Percentiles rank a stretch among this genome's conserved stretches.
Evolutionary conservation across 1,140 invertebrate genomes (phyloP).

Genomic region (Metaphire vulgaris): DNA sequence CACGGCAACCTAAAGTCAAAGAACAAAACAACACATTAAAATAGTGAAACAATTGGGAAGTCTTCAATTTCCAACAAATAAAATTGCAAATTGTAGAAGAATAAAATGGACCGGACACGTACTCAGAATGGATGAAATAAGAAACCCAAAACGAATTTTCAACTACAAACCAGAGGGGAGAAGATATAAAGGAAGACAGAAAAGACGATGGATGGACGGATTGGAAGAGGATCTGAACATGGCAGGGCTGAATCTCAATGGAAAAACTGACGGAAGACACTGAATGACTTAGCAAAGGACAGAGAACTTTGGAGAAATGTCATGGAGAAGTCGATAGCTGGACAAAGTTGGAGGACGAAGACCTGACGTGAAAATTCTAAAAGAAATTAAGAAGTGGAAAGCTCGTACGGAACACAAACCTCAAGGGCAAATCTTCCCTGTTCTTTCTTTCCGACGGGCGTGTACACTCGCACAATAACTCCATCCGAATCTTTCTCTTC

Average conservation of each 20-base stretch:
- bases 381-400: background rate
- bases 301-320: too few relatives aligned
- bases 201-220: too few relatives aligned
- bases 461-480: constrained; percentile 80
- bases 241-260: background rate
- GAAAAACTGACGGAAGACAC: background rate
- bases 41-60: background rate
- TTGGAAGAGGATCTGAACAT: too few relatives aligned
- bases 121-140: too few relatives aligned
- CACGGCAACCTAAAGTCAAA: constrained; percentile 43
- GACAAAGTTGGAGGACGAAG: background rate
- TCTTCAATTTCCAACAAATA: background rate
- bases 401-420: background rate
- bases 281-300: too few relatives aligned
- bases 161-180: background rate
- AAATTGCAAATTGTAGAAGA: background rate
- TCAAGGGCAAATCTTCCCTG: constrained; percentile 80
- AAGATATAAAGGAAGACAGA: too few relatives aligned
- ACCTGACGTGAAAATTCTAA: background rate
- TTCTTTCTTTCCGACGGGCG: constrained; percentile 81
- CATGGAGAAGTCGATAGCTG: background rate
- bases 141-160: too few relatives aligned
- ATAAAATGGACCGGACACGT: background rate
- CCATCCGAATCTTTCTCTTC: constrained; percentile 64
- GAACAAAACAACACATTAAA: background rate